Evolutionary conservation across 2,797 vertebrate genomes (phyloP).

Genomic region (Otus scops): DNA sequence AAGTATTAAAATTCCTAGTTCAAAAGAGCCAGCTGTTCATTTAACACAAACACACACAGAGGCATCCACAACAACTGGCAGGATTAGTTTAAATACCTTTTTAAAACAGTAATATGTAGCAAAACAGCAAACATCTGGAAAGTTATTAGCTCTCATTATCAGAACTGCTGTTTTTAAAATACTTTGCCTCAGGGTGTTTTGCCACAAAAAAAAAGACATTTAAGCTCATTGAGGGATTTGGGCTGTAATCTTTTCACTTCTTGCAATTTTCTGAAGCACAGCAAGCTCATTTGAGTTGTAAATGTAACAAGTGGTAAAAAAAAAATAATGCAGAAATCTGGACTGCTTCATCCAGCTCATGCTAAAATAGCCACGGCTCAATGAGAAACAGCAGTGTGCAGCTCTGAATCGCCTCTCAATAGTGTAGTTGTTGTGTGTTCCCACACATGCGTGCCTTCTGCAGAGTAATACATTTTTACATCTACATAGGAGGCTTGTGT

Average conservation of each 20-base stretch:
- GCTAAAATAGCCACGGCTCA: neutral
- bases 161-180: constrained; percentile 4
- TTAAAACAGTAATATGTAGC: neutral
- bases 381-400: constrained; percentile 18
- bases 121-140: constrained; percentile 21
- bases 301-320: constrained; percentile 11
- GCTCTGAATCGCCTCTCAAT: constrained; percentile 38
- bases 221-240: neutral
- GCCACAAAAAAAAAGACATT: neutral
- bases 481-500: neutral
- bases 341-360: neutral
- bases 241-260: neutral
- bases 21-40: constrained; percentile 61
- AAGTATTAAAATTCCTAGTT: constrained; percentile 54
- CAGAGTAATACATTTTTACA: constrained; percentile 49
- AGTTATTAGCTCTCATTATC: constrained; percentile 5
- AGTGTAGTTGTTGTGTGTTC: constrained; percentile 36
- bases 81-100: neutral
- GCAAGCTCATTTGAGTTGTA: neutral
- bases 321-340: neutral
- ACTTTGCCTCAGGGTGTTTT: neutral
- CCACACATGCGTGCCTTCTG: constrained; percentile 42
- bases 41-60: neutral
- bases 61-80: neutral
- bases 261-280: constrained; percentile 34